These are phyloP conservation scores for Megaleporinus macrocephalus DNA, from an alignment of 2,113 vertebrate species.

Conservation along the genomic window DNA sequence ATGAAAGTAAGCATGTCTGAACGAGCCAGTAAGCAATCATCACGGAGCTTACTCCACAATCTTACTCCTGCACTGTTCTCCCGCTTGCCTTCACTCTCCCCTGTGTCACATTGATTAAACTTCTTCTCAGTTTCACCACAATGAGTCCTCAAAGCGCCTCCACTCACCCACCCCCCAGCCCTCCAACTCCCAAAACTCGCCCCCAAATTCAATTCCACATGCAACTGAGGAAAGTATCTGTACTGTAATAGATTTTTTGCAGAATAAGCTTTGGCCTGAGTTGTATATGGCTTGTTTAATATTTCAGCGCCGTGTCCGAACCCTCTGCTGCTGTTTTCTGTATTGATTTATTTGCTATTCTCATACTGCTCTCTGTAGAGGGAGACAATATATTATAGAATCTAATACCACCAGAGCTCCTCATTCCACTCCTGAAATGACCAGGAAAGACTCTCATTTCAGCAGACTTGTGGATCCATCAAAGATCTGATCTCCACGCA, in stretches of 20 bases:
- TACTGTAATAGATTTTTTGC: slow-evolving; percentile 72
- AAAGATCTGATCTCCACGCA: background rate
- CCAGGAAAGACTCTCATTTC: slow-evolving; percentile 59
- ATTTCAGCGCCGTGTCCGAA: slow-evolving; percentile 71
- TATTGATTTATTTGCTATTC: slow-evolving; percentile 76
- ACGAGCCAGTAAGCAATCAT: slow-evolving; percentile 26
- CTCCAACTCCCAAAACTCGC: slow-evolving; percentile 7
- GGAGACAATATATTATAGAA: slow-evolving; percentile 72
- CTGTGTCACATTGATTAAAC: slow-evolving; percentile 68
- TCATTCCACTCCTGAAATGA: slow-evolving; percentile 61
- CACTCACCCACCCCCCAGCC: slow-evolving; percentile 37
- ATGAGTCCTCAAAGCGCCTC: slow-evolving; percentile 49
- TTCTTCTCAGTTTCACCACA: slow-evolving; percentile 72
- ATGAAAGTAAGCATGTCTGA: slow-evolving; percentile 2
- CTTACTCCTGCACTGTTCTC: slow-evolving; percentile 23
- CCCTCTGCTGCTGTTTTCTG: slow-evolving; percentile 65
- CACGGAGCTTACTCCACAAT: slow-evolving; percentile 41
- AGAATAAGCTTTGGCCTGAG: slow-evolving; percentile 72
- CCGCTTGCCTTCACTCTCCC: slow-evolving; percentile 36
- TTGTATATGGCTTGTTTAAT: slow-evolving; percentile 75
- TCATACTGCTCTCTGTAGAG: slow-evolving; percentile 57
- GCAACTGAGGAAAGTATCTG: slow-evolving; percentile 63
- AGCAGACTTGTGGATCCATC: slow-evolving; percentile 51
- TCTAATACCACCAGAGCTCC: slow-evolving; percentile 71
- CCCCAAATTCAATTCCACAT: slow-evolving; percentile 70